Conservation (phyloP, 2,888 invertebrate genomes). For the Ptilodon capucinus region DNA sequence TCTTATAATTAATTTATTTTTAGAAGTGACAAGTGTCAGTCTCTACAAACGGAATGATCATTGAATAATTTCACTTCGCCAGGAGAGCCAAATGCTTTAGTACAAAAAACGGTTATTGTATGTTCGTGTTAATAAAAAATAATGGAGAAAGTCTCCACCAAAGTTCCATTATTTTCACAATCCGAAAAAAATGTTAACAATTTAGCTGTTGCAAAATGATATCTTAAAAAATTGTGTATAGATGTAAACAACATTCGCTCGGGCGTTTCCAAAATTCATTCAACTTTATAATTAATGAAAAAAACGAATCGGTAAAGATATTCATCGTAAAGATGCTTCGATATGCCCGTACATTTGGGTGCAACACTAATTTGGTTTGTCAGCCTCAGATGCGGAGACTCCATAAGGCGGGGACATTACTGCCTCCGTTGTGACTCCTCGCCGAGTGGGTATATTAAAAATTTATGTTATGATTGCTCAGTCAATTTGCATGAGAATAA, state of each 20-base stretch:
- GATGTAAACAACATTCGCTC: neutral
- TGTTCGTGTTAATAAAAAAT: too few relatives aligned
- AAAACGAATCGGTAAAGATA: conserved; percentile 11
- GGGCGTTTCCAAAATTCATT: conserved; percentile 10
- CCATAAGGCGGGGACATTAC: conserved; percentile 32
- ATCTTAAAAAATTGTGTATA: neutral
- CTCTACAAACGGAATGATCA: too few relatives aligned
- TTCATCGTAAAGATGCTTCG: conserved; percentile 18
- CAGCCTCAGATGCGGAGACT: conserved; percentile 26
- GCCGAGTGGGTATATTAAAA: conserved; percentile 56
- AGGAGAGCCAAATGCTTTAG: too few relatives aligned
- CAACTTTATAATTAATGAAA: conserved; percentile 5
- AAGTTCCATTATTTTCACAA: too few relatives aligned
- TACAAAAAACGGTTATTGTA: too few relatives aligned
- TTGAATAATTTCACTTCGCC: too few relatives aligned
- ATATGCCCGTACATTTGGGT: conserved; percentile 37
- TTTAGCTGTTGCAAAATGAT: neutral
- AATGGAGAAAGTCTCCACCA: too few relatives aligned
- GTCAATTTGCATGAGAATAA: conserved; percentile 72
- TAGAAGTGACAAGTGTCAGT: too few relatives aligned
- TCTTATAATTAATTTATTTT: too few relatives aligned
- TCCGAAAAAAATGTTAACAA: neutral
- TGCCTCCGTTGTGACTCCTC: conserved; percentile 42
- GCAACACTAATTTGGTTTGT: conserved; percentile 38
- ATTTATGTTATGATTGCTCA: conserved; percentile 70